phyloP scores from a whole-genome alignment of 2,888 invertebrate genomes.

The Sericinus montela region DNA sequence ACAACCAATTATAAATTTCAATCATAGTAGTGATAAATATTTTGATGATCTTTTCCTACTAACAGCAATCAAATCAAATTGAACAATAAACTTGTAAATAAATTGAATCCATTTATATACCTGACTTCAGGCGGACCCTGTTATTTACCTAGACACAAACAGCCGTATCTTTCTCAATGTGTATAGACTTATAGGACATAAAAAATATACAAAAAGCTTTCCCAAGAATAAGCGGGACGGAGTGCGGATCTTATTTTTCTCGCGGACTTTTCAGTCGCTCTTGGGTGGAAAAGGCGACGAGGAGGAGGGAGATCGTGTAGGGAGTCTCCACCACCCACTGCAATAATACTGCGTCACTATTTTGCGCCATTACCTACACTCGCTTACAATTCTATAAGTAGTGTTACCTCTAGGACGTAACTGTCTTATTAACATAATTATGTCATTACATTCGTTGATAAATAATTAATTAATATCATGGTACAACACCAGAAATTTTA shows the following conservation, averaged over 20 bases:
- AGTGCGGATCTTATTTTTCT: constrained; percentile 79
- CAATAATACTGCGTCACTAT: constrained; percentile 81
- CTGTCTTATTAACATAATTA: constrained; percentile 20
- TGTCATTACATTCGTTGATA: constrained; percentile 5
- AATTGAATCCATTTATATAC: no score
- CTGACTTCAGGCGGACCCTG: constrained; percentile 23
- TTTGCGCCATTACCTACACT: constrained; percentile 81
- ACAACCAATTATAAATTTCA: no score
- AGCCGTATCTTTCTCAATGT: constrained; percentile 16
- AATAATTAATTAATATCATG: neutral
- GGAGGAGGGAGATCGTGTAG: constrained; percentile 34
- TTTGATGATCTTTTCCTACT: no score
- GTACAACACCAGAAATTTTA: no score
- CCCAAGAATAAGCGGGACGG: constrained; percentile 77
- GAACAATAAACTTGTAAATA: no score
- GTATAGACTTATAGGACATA: constrained; percentile 47
- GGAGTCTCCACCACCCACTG: constrained; percentile 64
- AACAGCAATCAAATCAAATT: no score
- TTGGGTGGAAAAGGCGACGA: constrained; percentile 44
- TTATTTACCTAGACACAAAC: constrained; percentile 42
- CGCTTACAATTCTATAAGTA: constrained; percentile 79
- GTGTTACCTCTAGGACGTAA: constrained; percentile 59
- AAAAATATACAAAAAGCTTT: constrained; percentile 72
- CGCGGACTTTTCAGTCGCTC: constrained; percentile 78
- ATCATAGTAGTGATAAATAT: no score